Evolutionary conservation across 1,140 invertebrate genomes (phyloP), one percentile per base, ranked within the genome.

Genomic region (Meloidogyne exigua): DNA sequence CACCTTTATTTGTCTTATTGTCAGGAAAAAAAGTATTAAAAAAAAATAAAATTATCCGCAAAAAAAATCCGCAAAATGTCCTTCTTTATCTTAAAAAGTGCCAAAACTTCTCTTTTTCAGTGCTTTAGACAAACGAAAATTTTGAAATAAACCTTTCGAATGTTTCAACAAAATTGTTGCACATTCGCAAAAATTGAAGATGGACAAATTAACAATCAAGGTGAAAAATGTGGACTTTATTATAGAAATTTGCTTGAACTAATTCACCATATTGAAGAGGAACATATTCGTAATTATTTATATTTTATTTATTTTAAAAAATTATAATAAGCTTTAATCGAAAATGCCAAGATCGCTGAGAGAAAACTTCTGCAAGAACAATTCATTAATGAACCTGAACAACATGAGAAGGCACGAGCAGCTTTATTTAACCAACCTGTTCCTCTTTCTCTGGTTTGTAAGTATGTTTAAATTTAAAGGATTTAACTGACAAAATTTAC

Each of bases 251-350:
- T 74, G 15, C 23, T 49, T 65, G 75, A 76, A 72, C 26, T 76
- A 18, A 74, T 76, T 49, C 68, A 76, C 28, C 75, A 76, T 39
- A 63, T 76, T 10, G 75, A 76, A n/a, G 68, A 71, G 49, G 75
- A 76, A 10, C 75, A 76, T 49, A 44, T 76, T 12, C 72, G 75
- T 76, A 44, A 63, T 23, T 36, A 36, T 28, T 42, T 75, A 21
- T 44, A 49, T 11, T 63, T 23, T 36, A 10, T 76, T 76, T 49
- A 73, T 18, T 12, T 7, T 28, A 21, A n/a, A 9, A 25, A 25
- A 7, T 69, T 13, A n/a, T 75, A 21, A 32, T 68, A 18, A 68
- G 66, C 66, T n/a, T 42, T 68, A n/a, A 68, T 68, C 10, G 66
- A 68, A 23, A 68, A 42, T 42, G 39, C 15, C 9, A 68, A 68